These are phyloP conservation scores for Rhagologus leucostigma DNA, from an alignment of 2,113 vertebrate species.

Conservation along the genomic window DNA sequence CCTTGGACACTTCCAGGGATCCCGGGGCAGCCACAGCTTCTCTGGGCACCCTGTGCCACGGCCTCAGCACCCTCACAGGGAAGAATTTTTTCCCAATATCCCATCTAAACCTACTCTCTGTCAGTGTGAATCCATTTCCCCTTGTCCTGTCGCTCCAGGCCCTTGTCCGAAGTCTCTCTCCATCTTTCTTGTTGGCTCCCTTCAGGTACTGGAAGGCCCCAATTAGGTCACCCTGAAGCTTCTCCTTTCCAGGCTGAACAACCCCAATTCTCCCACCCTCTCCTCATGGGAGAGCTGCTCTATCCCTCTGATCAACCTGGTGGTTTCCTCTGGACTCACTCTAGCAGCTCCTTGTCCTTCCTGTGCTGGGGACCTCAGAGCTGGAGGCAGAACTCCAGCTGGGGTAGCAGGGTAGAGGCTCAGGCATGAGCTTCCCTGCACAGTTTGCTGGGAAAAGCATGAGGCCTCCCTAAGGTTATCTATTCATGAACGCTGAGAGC, in stretches of 20 bases:
- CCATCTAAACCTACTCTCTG: accelerated
- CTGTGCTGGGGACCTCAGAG: background rate
- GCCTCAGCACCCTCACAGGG: accelerated
- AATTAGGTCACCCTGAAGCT: background rate
- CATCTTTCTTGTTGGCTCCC: background rate
- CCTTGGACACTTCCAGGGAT: background rate
- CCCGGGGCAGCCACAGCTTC: background rate
- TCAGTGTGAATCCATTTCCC: no score
- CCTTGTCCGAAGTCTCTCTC: background rate
- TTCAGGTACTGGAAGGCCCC: background rate
- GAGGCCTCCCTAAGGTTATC: background rate
- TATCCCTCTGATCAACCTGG: background rate
- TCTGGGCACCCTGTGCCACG: background rate
- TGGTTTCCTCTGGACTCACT: accelerated
- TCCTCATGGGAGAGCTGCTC: background rate
- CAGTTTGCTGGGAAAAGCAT: background rate
- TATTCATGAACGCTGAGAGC: background rate
- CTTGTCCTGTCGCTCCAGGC: background rate
- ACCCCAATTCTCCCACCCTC: background rate
- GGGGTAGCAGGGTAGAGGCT: background rate
- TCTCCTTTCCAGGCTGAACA: background rate
- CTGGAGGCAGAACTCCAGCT: background rate
- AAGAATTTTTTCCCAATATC: background rate
- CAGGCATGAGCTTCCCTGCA: background rate
- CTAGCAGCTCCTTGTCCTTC: background rate